These are phyloP conservation scores for Hiodon alosoides DNA, from an alignment of 2,113 vertebrate species.

Conservation along the genomic window DNA sequence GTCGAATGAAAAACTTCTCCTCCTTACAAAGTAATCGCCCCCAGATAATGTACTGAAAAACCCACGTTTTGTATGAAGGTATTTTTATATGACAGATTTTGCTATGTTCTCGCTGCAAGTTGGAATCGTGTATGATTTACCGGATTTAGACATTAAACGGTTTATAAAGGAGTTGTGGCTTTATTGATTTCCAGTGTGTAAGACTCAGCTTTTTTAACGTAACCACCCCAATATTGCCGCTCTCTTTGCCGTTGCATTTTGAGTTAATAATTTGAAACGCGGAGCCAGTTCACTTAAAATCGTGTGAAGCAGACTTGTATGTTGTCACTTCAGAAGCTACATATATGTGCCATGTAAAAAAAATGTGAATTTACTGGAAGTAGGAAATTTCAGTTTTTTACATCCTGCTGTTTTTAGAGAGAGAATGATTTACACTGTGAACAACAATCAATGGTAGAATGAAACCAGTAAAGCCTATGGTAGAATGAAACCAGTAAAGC, in stretches of 20 bases:
- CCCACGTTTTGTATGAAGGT: conserved; percentile 10
- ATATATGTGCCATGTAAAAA: not conserved
- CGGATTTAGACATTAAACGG: conserved; percentile 17
- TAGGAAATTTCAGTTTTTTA: not conserved
- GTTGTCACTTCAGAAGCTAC: not conserved
- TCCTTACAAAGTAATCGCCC: not conserved
- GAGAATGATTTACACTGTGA: too few relatives aligned
- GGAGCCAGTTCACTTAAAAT: not conserved
- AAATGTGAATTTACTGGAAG: not conserved
- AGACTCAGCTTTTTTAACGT: not conserved
- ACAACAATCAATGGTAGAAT: too few relatives aligned
- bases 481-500: too few relatives aligned
- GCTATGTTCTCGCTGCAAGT: conserved; percentile 6
- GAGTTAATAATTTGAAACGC: conserved; percentile 16
- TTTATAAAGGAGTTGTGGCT: not conserved
- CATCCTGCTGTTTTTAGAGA: too few relatives aligned
- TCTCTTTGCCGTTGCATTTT: conserved; percentile 20
- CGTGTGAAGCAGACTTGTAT: not conserved
- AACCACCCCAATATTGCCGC: conserved; percentile 19
- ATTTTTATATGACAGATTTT: conserved; percentile 23
- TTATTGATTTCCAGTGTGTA: conserved; percentile 3
- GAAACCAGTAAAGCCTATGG: too few relatives aligned
- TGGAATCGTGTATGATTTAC: not conserved
- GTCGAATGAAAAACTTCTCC: not conserved
- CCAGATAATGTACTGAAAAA: conserved; percentile 10